Conservation (phyloP, 1,140 invertebrate genomes). For the Drosophila orena region DNA sequence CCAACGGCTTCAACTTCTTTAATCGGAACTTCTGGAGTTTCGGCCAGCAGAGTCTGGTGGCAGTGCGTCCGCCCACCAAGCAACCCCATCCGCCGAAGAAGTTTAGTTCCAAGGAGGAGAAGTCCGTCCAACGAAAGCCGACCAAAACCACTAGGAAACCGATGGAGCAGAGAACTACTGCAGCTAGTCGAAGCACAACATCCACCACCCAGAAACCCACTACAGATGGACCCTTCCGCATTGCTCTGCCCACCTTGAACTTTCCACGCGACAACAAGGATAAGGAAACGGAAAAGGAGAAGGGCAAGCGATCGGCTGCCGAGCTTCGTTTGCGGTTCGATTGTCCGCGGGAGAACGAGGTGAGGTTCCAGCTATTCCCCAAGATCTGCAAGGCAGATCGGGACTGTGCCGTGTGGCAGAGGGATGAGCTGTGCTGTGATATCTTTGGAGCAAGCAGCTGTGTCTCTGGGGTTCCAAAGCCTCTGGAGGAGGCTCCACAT, state of each 20-base stretch:
- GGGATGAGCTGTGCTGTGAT: slow-evolving; percentile 86
- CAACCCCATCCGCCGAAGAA: slow-evolving; percentile 85
- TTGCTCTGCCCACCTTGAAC: slow-evolving; percentile 79
- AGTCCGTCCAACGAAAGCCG: slow-evolving; percentile 76
- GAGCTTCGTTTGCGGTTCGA: slow-evolving; percentile 76
- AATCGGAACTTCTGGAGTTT: slow-evolving; percentile 68
- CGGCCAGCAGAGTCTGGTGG: slow-evolving; percentile 63
- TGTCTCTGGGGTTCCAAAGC: slow-evolving; percentile 86
- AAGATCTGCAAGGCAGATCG: slow-evolving; percentile 86
- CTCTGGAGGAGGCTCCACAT: slow-evolving; percentile 86
- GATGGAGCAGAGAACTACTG: slow-evolving; percentile 6
- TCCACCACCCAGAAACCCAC: slow-evolving; percentile 53
- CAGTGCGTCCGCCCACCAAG: slow-evolving; percentile 58
- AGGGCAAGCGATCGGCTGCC: slow-evolving; percentile 64
- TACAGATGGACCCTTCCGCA: slow-evolving; percentile 75
- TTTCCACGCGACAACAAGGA: slow-evolving; percentile 75
- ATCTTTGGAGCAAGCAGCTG: slow-evolving; percentile 85
- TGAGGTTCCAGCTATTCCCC: slow-evolving; percentile 86
- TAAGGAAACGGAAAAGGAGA: slow-evolving; percentile 71
- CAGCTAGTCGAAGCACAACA: slow-evolving; percentile 16
- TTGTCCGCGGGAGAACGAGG: slow-evolving; percentile 86
- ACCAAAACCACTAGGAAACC: slow-evolving; percentile 53
- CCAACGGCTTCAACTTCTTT: slow-evolving; percentile 73
- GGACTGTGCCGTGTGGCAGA: slow-evolving; percentile 86
- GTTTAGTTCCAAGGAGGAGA: slow-evolving; percentile 85